Evolutionary conservation across 2,113 vertebrate genomes (phyloP).

Genomic region (Nothocercus nigrocapillus): DNA sequence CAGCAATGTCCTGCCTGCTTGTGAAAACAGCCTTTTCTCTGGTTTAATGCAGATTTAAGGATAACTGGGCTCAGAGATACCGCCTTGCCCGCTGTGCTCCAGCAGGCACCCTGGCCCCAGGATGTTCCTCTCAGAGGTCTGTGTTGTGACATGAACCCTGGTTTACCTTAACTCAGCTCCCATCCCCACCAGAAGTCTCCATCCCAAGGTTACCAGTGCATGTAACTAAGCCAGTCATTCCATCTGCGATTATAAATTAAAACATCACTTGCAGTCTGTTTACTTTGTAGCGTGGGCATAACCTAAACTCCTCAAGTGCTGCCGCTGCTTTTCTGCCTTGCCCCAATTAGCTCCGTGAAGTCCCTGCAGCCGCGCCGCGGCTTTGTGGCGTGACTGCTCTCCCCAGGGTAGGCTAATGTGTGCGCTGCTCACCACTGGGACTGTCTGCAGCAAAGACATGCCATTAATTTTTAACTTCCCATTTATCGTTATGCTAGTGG

Average conservation of each 20-base stretch:
- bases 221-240: neutral
- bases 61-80: neutral
- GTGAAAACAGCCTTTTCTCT: neutral
- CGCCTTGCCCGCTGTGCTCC: neutral
- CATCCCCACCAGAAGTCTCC: neutral
- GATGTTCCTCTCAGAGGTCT: neutral
- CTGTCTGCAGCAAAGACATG: neutral
- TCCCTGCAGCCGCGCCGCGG: neutral
- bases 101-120: neutral
- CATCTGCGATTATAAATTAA: neutral
- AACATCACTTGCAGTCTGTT: neutral
- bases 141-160: neutral
- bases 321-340: neutral
- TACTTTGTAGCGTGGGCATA: conserved; percentile 34
- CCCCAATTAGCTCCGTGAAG: neutral
- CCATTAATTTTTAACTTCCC: neutral
- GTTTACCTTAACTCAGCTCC: neutral
- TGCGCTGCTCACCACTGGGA: neutral
- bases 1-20: neutral
- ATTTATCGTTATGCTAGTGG: neutral
- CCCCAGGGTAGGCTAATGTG: neutral
- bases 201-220: neutral
- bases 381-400: neutral
- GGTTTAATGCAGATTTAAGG: neutral
- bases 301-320: conserved; percentile 10